These are phyloP conservation scores for Sander vitreus DNA, from an alignment of 2,113 vertebrate genomes.

Conservation along the genomic window DNA sequence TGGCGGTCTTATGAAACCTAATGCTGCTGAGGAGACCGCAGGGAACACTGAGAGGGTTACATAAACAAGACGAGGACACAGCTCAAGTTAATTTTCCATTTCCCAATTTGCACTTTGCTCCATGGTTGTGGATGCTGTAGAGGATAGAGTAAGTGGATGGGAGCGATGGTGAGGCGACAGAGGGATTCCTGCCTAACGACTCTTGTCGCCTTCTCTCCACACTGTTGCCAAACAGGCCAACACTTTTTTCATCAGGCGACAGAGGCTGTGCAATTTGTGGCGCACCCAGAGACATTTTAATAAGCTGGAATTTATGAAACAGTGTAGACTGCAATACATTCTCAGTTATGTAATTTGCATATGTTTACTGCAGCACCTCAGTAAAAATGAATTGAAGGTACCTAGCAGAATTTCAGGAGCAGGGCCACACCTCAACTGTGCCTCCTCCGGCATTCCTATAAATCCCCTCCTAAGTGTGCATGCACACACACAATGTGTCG, in stretches of 20 bases:
- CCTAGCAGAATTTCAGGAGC: no score
- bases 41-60: conserved; percentile 41
- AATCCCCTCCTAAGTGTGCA: no score
- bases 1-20: conserved; percentile 29
- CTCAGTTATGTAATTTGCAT: conserved; percentile 59
- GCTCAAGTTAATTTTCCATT: conserved; percentile 16
- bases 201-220: conserved; percentile 54
- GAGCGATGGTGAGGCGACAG: conserved; percentile 29
- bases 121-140: conserved; percentile 16
- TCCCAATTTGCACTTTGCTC: conserved; percentile 25
- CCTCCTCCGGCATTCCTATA: no score
- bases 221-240: conserved; percentile 56
- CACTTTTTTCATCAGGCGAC: conserved; percentile 52
- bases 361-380: conserved; percentile 44
- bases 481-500: no score
- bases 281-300: conserved; percentile 62
- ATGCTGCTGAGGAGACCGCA: conserved; percentile 18
- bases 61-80: conserved; percentile 2
- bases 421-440: no score
- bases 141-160: conserved; percentile 24
- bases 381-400: not conserved
- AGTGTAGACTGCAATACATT: conserved; percentile 35
- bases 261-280: conserved; percentile 42
- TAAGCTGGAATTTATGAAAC: conserved; percentile 63
- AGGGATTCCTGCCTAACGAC: conserved; percentile 59